These are phyloP conservation scores for Hippolais icterina DNA, from an alignment of 2,113 vertebrate genomes.

Conservation along the genomic window DNA sequence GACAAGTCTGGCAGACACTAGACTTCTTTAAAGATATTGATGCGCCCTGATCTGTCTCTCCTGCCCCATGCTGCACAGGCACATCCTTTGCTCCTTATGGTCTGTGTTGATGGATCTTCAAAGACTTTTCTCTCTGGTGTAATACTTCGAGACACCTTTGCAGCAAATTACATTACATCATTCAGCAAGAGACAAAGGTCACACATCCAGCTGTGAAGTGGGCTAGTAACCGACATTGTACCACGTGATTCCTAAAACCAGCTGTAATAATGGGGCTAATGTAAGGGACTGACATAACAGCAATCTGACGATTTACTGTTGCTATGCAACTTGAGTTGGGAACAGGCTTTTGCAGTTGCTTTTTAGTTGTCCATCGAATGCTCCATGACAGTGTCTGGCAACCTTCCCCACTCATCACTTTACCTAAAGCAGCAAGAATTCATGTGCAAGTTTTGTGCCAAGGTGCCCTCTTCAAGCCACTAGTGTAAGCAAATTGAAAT, in stretches of 20 bases:
- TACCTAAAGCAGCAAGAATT: slow-evolving; percentile 18
- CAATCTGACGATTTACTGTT: slow-evolving; percentile 72
- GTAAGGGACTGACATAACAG: slow-evolving; percentile 57
- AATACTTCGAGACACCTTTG: not conserved
- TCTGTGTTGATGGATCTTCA: not conserved
- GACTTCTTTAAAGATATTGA: not conserved
- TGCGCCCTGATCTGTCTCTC: not conserved
- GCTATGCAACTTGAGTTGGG: slow-evolving; percentile 73
- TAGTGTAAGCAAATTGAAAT: not conserved
- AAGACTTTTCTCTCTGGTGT: not conserved
- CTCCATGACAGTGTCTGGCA: slow-evolving; percentile 57
- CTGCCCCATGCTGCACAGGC: not conserved
- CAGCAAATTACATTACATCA: not conserved
- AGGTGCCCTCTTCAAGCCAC: not conserved
- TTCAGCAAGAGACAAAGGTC: not conserved
- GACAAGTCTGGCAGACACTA: not conserved
- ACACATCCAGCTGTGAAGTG: not conserved
- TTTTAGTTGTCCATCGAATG: slow-evolving; percentile 52
- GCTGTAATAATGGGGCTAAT: not conserved
- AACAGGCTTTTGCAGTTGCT: slow-evolving; percentile 61
- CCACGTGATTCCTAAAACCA: not conserved
- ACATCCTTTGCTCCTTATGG: not conserved
- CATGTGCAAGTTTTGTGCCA: not conserved
- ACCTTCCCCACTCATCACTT: not conserved
- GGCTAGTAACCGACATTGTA: not conserved